Base-by-base conservation (phyloP, 2,888 invertebrate species). In the Amaurobius ferox region DNA sequence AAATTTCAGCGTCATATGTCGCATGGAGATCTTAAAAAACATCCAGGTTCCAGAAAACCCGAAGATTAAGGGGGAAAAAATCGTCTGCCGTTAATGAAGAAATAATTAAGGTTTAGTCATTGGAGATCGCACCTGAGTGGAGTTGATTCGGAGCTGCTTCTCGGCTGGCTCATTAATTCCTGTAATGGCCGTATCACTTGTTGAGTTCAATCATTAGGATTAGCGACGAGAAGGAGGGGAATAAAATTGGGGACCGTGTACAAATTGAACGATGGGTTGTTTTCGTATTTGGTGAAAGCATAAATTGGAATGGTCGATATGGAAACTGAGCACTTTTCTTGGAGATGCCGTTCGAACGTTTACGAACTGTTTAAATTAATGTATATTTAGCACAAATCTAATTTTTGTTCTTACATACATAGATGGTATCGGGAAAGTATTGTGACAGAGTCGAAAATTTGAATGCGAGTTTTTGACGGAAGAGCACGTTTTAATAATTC, bases 31-130 rank as follows among this genome's bases (percentile, higher is more conserved):
- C 55, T 1, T 19, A 2, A 23, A 55, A 55, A 55, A 23, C 23
- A 55, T 6, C 55, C 55, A 55, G 23, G 23, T 55, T 55, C 55
- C 23, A 23, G 55, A 55, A 55, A 55, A 55, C 55, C 6, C 16
- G 55, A 55, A 55, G 55, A 55, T 55, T 23, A 62, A 71, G 16
- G 48, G 71, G 26, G 30, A 72, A 68, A 78, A 79, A 79, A 72
- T 23, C 40, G 39, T 40, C 39, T 39, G 23, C 35, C n/a, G 79
- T 66, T 79, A 79, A 79, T 79, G 79, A 79, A 79, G 79, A 79
- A 79, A 79, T 79, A 79, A 79, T 79, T 79, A 79, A 79, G 72
- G 66, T 79, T 79, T 72, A 66, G 79, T 72, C 79, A 79, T 79
- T 72, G 44, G 44, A 39, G 64, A 30, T 79, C 30, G 32, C 79